These are phyloP conservation scores for Tolmerus cingulatus DNA, from an alignment of 2,888 invertebrate species.

Conservation along the genomic window DNA sequence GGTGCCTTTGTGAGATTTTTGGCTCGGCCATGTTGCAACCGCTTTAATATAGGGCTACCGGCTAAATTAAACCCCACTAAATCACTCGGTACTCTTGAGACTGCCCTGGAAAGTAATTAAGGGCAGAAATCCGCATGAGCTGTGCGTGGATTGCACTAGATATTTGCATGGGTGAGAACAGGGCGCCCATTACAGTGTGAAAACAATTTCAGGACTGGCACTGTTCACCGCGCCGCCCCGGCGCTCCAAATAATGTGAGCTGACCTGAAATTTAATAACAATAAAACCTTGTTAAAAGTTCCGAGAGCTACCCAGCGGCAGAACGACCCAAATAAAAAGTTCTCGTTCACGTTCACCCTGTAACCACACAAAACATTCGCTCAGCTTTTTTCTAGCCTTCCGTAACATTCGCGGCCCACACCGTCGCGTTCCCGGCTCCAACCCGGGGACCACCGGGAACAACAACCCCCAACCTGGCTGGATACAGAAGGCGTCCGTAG, in stretches of 20 bases:
- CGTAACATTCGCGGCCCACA: background rate
- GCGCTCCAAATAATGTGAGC: constrained; percentile 3
- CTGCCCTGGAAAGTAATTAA: background rate
- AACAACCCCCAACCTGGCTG: background rate
- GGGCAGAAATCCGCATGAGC: background rate
- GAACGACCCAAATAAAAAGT: constrained; percentile 4
- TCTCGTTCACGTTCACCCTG: background rate
- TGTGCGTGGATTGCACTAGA: background rate
- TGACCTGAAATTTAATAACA: constrained; percentile 27
- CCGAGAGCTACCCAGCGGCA: background rate
- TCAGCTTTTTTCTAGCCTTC: background rate
- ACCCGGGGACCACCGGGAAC: background rate
- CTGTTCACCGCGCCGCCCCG: background rate
- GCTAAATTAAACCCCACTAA: background rate
- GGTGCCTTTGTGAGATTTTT: background rate
- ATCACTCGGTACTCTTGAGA: background rate
- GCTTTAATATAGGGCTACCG: background rate
- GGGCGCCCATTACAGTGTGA: background rate
- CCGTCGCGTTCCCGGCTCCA: background rate
- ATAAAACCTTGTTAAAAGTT: constrained; percentile 21
- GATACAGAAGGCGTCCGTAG: background rate
- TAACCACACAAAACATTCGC: constrained; percentile 17
- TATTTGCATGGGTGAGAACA: background rate
- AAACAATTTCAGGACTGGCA: background rate
- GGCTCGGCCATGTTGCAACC: background rate